Evolutionary conservation across 2,888 invertebrate species (phyloP).

Genomic region (Rhingia rostrata): DNA sequence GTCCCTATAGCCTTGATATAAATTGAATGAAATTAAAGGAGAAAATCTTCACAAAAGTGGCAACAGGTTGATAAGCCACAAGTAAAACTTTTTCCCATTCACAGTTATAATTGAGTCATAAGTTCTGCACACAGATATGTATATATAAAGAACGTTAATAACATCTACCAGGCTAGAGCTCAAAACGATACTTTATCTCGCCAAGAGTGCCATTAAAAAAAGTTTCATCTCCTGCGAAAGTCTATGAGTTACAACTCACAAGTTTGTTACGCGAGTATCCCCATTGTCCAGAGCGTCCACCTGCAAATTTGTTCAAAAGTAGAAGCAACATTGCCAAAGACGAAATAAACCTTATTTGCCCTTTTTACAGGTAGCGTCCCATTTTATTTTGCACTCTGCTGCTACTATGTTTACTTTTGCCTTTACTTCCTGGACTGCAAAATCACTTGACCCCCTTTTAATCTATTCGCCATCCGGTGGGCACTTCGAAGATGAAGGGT

Average conservation of each 20-base stretch:
- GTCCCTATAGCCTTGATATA: too few species aligned
- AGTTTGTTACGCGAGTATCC: not conserved
- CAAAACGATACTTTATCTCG: conserved; percentile 5
- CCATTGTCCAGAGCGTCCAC: conserved; percentile 49
- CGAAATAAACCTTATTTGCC: conserved; percentile 43
- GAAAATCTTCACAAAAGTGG: too few species aligned
- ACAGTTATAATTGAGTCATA: conserved; percentile 16
- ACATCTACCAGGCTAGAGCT: conserved; percentile 1
- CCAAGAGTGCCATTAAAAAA: conserved; percentile 17
- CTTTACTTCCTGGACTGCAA: conserved; percentile 26
- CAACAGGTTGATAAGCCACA: not conserved
- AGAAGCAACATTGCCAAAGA: conserved; percentile 5
- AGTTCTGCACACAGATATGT: not conserved
- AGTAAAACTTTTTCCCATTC: conserved; percentile 3
- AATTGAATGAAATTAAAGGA: too few species aligned
- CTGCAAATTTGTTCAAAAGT: not conserved
- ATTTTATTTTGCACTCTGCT: conserved; percentile 11
- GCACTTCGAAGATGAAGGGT: conserved; percentile 22
- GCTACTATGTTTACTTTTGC: conserved; percentile 23
- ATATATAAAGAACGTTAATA: conserved; percentile 3
- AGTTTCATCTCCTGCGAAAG: not conserved
- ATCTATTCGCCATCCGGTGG: conserved; percentile 43
- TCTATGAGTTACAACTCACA: not conserved
- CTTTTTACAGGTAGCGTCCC: conserved; percentile 20
- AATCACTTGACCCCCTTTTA: conserved; percentile 59